Percentiles rank a stretch among this genome's conserved stretches.
phyloP scores from a whole-genome alignment of 2,113 vertebrate species.

The Lucifuga dentata region DNA sequence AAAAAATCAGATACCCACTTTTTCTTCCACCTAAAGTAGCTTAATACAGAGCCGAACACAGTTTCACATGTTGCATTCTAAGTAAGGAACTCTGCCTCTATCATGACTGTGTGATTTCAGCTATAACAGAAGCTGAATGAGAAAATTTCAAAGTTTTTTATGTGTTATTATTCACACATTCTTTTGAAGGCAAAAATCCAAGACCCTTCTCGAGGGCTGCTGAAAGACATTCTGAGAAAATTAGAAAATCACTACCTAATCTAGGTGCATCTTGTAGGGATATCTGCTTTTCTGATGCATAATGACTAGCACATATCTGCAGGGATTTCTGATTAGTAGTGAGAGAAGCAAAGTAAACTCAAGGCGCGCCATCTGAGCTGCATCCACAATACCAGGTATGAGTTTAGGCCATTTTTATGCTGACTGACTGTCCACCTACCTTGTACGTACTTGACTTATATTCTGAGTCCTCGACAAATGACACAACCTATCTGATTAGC shows the following conservation, averaged over 20 bases:
- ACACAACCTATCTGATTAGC: neutral
- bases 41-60: constrained; percentile 14
- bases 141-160: constrained; percentile 4
- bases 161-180: neutral
- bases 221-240: too few species aligned
- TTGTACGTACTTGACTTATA: constrained; percentile 2
- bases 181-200: constrained; percentile 3
- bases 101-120: neutral
- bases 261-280: neutral
- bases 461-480: neutral
- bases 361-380: neutral
- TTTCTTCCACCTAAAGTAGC: neutral
- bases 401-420: neutral
- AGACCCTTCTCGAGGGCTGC: neutral
- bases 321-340: constrained; percentile 37
- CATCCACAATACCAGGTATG: constrained; percentile 10
- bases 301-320: constrained; percentile 21
- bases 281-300: constrained; percentile 28
- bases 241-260: too few species aligned
- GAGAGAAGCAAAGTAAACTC: constrained; percentile 28
- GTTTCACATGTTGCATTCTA: neutral
- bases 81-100: constrained; percentile 1
- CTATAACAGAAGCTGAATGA: constrained; percentile 7
- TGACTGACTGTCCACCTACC: neutral
- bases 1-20: too few species aligned